Evolutionary conservation across 1,140 invertebrate species (phyloP).

Genomic region (Anagrus nilaparvatae): DNA sequence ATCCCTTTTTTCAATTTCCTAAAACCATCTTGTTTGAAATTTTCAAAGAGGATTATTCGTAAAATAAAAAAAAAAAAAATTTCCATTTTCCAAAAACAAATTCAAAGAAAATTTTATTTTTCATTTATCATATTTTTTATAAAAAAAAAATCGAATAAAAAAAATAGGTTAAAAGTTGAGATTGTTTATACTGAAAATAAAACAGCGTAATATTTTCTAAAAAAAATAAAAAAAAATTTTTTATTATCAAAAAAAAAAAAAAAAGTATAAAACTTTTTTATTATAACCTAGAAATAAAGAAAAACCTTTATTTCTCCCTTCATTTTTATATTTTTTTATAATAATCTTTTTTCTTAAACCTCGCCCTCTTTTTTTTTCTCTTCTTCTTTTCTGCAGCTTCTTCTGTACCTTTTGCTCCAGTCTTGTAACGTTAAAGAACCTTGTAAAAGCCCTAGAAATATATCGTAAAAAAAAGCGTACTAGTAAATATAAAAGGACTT

Average conservation of each 20-base stretch:
- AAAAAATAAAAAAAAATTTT: too few species aligned
- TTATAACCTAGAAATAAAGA: neutral
- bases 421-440: too few species aligned
- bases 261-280: neutral
- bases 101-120: neutral
- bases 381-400: conserved; percentile 3
- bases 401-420: conserved; percentile 21
- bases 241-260: too few species aligned
- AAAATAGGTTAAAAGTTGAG: neutral
- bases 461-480: too few species aligned
- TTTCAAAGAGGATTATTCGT: too few species aligned
- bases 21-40: too few species aligned
- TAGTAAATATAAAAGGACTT: too few species aligned
- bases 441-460: too few species aligned
- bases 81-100: neutral
- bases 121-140: neutral
- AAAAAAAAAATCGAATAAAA: neutral
- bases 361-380: neutral
- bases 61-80: too few species aligned
- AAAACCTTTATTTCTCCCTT: conserved; percentile 12
- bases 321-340: conserved; percentile 9
- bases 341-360: conserved; percentile 7
- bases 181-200: neutral
- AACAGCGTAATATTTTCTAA: too few species aligned
- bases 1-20: conserved; percentile 2